Conservation (phyloP, 2,888 invertebrate species). For the Cryptocephalus primarius region DNA sequence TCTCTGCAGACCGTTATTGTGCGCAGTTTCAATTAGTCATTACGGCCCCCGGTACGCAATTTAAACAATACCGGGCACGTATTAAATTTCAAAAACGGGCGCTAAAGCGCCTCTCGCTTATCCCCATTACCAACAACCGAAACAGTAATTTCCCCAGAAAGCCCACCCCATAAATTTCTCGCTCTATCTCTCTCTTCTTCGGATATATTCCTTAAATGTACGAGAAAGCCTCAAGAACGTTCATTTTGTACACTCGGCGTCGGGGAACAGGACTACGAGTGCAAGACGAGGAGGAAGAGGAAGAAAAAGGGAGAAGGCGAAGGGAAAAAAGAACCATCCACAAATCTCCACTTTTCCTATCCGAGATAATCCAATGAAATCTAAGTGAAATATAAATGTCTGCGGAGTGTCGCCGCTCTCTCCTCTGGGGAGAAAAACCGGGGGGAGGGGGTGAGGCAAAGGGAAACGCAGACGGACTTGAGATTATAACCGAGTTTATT, state of each 20-base stretch:
- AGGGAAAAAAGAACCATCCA: conserved; percentile 21
- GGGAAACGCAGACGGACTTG: not conserved
- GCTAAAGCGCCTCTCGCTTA: too few species aligned
- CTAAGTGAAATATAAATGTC: conserved; percentile 29
- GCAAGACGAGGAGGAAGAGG: conserved; percentile 7
- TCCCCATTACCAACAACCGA: too few species aligned
- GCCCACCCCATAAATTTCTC: too few species aligned
- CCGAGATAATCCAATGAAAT: conserved; percentile 27
- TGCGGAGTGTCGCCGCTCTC: conserved; percentile 20
- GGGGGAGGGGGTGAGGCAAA: not conserved
- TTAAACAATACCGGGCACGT: too few species aligned
- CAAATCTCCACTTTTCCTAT: conserved; percentile 26
- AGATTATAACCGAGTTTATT: too few species aligned
- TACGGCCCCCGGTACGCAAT: too few species aligned
- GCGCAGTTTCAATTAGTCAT: too few species aligned
- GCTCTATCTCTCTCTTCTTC: too few species aligned
- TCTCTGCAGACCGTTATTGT: too few species aligned
- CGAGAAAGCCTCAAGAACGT: conserved; percentile 1
- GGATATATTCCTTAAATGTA: conserved; percentile 1
- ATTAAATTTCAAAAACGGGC: too few species aligned
- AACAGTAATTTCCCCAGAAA: too few species aligned
- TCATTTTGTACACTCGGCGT: conserved; percentile 7
- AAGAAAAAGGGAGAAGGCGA: conserved; percentile 12
- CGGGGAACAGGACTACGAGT: too few species aligned
- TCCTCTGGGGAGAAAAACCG: conserved; percentile 3